A percentile compares a stretch with the other conserved stretches of the same genome.
phyloP scores from a whole-genome alignment of 2,113 vertebrate genomes.

The Brevimyrus niger region DNA sequence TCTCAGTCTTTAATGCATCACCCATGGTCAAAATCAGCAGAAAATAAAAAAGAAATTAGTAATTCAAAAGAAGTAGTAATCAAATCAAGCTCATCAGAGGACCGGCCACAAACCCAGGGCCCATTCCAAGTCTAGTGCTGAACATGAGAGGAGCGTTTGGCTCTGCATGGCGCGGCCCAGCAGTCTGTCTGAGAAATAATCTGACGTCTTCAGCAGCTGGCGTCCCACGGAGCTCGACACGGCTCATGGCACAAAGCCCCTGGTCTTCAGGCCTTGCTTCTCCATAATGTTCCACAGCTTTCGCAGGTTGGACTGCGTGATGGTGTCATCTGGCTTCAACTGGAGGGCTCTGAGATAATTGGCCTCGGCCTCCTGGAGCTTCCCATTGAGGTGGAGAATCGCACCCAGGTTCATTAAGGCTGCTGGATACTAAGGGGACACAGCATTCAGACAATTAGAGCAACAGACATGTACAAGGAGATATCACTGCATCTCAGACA shows the following conservation, averaged over 20 bases:
- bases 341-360: slow-evolving; percentile 92
- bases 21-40: background rate
- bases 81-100: slow-evolving; percentile 33
- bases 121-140: slow-evolving; percentile 49
- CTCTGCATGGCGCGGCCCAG: background rate
- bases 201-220: too few species aligned
- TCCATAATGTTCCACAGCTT: slow-evolving; percentile 99
- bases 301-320: slow-evolving; percentile 95
- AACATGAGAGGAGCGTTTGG: background rate
- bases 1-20: background rate
- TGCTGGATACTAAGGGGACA: slow-evolving; percentile 77
- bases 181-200: too few species aligned
- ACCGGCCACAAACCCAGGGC: slow-evolving; percentile 45
- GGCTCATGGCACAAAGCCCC: slow-evolving; percentile 67
- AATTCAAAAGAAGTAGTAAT: background rate
- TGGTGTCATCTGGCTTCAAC: slow-evolving; percentile 90
- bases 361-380: slow-evolving; percentile 83
- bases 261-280: slow-evolving; percentile 91
- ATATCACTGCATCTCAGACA: too few species aligned
- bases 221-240: background rate
- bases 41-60: slow-evolving; percentile 28
- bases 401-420: slow-evolving; percentile 97
- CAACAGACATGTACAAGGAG: background rate
- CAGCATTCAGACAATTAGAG: slow-evolving; percentile 5
- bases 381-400: slow-evolving; percentile 96